These are phyloP conservation scores for Zalophus californianus DNA, from an alignment of 2,797 vertebrate species.

Conservation along the genomic window DNA sequence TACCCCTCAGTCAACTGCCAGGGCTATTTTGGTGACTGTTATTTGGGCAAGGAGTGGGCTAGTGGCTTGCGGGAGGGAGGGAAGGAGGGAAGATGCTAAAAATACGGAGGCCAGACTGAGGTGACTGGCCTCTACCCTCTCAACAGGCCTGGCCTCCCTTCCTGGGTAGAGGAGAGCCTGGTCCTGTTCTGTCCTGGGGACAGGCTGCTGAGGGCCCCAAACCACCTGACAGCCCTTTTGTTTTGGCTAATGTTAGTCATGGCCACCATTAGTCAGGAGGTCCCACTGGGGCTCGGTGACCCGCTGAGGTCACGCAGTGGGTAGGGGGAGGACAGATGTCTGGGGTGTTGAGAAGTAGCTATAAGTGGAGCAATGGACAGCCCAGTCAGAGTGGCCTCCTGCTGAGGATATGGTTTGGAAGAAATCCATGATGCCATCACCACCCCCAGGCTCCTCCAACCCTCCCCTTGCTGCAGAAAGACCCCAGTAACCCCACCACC, in stretches of 20 bases:
- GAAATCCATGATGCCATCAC: not conserved
- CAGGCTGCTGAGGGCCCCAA: not conserved
- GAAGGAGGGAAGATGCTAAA: slow-evolving; percentile 75
- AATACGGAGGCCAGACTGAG: slow-evolving; percentile 73
- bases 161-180: not conserved
- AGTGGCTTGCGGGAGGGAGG: slow-evolving; percentile 78
- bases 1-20: slow-evolving; percentile 78
- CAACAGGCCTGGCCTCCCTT: not conserved
- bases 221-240: not conserved
- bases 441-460: too few relatives aligned
- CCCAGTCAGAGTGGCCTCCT: not conserved
- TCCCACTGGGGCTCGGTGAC: not conserved
- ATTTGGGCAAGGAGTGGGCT: slow-evolving; percentile 85
- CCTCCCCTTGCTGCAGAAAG: not conserved
- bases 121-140: slow-evolving; percentile 48
- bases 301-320: not conserved
- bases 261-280: not conserved
- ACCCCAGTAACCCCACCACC: fast-evolving
- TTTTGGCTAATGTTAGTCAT: not conserved
- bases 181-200: not conserved
- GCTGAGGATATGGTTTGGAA: not conserved
- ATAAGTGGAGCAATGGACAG: not conserved
- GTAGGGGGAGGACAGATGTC: not conserved
- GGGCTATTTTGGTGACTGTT: slow-evolving; percentile 83
- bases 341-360: not conserved